Evolutionary conservation across 2,888 invertebrate species (phyloP), one percentile per base, ranked within the genome.

Genomic region (Lycaena phlaeas): DNA sequence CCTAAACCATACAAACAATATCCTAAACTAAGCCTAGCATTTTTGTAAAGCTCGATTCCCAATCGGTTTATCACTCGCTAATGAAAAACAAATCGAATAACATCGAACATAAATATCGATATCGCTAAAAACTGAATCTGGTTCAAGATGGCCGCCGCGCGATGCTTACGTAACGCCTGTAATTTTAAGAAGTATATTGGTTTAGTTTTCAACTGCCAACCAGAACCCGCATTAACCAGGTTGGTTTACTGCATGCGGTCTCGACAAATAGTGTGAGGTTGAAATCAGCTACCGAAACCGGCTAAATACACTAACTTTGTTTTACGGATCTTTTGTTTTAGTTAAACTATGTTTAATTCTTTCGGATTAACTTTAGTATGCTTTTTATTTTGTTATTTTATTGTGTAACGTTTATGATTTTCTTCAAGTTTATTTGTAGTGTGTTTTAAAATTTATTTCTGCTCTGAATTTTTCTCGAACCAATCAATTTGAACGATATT

Each of bases 121-220:
- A 34, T 18, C 7, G n/a, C n/a, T n/a, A n/a, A n/a, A n/a, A n/a
- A 14, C 34, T 44, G 31, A 46, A 41, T 46, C 46, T 46, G 22
- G 42, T 46, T 46, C 42, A 40, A 42, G 43, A 41, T 40, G 53
- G 64, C 53, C 51, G 62, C 51, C 66, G 57, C n/a, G n/a, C n/a
- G n/a, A n/a, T n/a, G n/a, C 54, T 70, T 66, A 67, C 65, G 57
- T 69, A 73, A 70, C 66, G 61, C 53, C 54, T 58, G 64, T 69
- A 69, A 67, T 70, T 76, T 70, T 64, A 69, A 75, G 64, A 68
- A 74, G 70, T 75, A 72, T 73, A 77, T 77, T 74, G 75, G 75
- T 69, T 74, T 75, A 75, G 75, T 76, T 77, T 75, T 74, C 69
- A 71, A 67, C 59, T 69, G 72, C 73, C 69, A 69, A 66, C 51